Percentiles rank a stretch among this genome's conserved stretches.
phyloP scores from a whole-genome alignment of 1,140 invertebrate species.

The Periplaneta americana region DNA sequence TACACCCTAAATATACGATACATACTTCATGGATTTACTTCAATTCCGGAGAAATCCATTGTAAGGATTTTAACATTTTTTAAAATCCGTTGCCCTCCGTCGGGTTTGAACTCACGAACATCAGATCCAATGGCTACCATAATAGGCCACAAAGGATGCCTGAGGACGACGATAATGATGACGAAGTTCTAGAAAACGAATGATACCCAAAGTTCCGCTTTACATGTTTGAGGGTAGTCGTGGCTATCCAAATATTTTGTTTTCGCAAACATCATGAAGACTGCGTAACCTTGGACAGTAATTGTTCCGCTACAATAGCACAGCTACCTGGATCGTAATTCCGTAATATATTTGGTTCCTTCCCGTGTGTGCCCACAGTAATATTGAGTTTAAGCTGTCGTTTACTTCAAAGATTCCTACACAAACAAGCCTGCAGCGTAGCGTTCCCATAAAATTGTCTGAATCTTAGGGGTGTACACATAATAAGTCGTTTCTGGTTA shows the following conservation, averaged over 20 bases:
- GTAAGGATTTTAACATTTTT: too few relatives aligned
- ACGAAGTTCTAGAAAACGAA: too few relatives aligned
- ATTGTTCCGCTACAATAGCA: not conserved
- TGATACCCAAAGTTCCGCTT: too few relatives aligned
- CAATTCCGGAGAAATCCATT: too few relatives aligned
- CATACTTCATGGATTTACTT: too few relatives aligned
- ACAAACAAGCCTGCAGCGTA: not conserved
- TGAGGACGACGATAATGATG: too few relatives aligned
- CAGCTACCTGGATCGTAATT: not conserved
- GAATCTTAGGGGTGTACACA: not conserved
- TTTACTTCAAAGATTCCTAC: not conserved
- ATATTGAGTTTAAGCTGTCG: not conserved
- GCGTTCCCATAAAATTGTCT: not conserved
- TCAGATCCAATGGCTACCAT: too few relatives aligned
- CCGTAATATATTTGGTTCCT: not conserved
- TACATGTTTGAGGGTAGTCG: not conserved
- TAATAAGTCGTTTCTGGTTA: not conserved
- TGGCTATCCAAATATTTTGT: not conserved
- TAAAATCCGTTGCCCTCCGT: too few relatives aligned
- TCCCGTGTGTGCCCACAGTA: not conserved
- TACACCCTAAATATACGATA: too few relatives aligned
- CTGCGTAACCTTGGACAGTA: not conserved
- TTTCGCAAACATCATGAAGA: not conserved
- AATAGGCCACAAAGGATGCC: too few relatives aligned
- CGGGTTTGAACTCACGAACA: too few relatives aligned